Conservation (phyloP, 2,888 invertebrate species). For the Athripsodes cinereus region DNA sequence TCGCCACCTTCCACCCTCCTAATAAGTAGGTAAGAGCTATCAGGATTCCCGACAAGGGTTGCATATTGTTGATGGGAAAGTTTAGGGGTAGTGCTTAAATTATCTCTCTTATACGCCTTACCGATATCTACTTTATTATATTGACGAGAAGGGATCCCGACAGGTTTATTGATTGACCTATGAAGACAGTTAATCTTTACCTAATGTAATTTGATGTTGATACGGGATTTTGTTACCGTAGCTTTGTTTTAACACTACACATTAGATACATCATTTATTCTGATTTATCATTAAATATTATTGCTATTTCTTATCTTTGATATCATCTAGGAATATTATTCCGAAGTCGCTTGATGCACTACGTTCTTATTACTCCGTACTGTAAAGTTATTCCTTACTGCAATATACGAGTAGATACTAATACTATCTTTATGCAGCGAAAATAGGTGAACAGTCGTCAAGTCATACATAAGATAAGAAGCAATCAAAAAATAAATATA, state of each 20-base stretch:
- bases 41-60: conserved; percentile 12
- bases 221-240: not conserved
- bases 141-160: conserved; percentile 5
- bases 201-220: not conserved
- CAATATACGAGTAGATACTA: too few species aligned
- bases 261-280: not conserved
- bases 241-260: not conserved
- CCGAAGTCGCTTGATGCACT: too few species aligned
- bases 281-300: too few species aligned
- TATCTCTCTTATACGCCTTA: not conserved
- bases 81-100: conserved; percentile 6
- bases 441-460: too few species aligned
- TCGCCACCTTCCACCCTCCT: conserved; percentile 4
- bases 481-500: too few species aligned
- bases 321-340: too few species aligned
- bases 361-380: too few species aligned
- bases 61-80: conserved; percentile 12
- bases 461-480: too few species aligned
- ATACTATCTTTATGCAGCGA: too few species aligned
- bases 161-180: conserved; percentile 10
- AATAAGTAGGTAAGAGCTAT: not conserved
- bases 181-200: conserved; percentile 4
- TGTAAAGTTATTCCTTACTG: too few species aligned
- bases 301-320: too few species aligned
- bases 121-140: conserved; percentile 3